These are phyloP conservation scores for Podargus strigoides DNA, from an alignment of 2,797 vertebrate genomes.

Conservation along the genomic window DNA sequence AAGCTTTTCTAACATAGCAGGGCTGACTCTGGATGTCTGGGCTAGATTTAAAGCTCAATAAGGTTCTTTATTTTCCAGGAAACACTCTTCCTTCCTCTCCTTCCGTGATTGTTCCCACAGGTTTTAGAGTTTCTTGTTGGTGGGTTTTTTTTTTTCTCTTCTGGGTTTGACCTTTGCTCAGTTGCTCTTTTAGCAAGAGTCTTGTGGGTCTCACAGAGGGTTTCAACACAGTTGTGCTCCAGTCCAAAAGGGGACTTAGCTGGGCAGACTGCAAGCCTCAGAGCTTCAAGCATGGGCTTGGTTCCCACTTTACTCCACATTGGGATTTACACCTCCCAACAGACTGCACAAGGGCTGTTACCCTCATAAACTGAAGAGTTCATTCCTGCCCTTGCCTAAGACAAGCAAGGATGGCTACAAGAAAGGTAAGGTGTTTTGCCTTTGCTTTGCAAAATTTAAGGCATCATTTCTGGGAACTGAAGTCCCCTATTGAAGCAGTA, in stretches of 20 bases:
- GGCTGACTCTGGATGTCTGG: background rate
- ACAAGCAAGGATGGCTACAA: background rate
- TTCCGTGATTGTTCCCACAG: conserved; percentile 6
- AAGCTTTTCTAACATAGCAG: background rate
- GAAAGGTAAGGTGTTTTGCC: background rate
- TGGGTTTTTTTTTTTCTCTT: background rate
- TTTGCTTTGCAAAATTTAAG: background rate
- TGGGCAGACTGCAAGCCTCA: background rate
- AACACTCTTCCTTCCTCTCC: conserved; percentile 58
- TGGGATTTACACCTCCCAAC: background rate
- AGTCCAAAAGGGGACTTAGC: background rate
- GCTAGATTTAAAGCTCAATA: conserved; percentile 29
- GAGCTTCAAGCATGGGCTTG: background rate
- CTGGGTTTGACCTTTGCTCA: background rate
- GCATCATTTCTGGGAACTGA: background rate
- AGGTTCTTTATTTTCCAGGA: conserved; percentile 58
- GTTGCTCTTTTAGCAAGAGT: background rate
- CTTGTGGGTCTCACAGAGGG: background rate
- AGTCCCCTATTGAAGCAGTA: background rate
- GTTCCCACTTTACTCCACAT: background rate
- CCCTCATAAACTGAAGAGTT: background rate
- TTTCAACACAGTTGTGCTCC: background rate
- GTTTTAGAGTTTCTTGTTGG: background rate
- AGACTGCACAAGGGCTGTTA: background rate
- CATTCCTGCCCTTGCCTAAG: background rate